These are phyloP conservation scores for Strix aluco DNA, from an alignment of 2,113 vertebrate genomes.

Conservation along the genomic window DNA sequence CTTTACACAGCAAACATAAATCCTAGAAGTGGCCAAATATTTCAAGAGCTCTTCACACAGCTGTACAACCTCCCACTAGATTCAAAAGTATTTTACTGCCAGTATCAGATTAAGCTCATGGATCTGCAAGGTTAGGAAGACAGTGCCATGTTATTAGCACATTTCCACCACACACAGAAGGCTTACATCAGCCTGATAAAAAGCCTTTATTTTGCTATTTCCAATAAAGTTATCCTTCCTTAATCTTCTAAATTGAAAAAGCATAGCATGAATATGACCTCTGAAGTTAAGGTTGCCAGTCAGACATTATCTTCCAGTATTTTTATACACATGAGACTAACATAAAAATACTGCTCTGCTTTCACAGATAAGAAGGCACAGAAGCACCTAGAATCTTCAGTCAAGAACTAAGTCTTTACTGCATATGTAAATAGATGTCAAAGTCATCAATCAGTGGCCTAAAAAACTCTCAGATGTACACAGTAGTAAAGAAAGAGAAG, in stretches of 20 bases:
- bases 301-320: neutral
- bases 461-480: neutral
- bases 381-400: neutral
- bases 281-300: neutral
- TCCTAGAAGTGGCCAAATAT: neutral
- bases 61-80: neutral
- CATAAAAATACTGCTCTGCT: neutral
- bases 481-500: neutral
- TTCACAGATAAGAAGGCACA: neutral
- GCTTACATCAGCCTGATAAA: neutral
- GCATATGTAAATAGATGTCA: neutral
- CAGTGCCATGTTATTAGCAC: neutral
- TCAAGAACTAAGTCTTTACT: neutral
- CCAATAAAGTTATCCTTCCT: neutral
- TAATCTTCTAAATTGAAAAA: neutral
- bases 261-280: neutral
- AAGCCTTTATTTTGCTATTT: neutral
- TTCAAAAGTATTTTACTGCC: neutral
- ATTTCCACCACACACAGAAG: neutral
- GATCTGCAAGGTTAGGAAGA: neutral
- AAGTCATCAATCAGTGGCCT: neutral
- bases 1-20: neutral
- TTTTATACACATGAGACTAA: neutral
- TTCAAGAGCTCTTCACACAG: neutral
- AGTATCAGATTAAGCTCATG: neutral